phyloP scores from a whole-genome alignment of 1,140 invertebrate species.

The Vanessa tameamea region DNA sequence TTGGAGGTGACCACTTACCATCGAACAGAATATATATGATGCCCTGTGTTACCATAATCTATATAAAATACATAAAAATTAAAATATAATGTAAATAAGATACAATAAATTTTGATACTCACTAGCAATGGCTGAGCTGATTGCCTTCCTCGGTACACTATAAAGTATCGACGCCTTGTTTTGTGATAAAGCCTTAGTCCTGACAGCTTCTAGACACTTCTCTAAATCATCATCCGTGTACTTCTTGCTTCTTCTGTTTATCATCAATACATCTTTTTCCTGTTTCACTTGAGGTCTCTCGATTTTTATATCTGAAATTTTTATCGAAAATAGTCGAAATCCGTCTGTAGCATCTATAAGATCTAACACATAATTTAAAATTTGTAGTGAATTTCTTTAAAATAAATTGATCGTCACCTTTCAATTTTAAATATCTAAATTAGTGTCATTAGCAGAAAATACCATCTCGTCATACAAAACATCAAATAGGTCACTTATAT shows the following conservation, averaged over 20 bases:
- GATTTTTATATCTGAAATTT: conserved; percentile 17
- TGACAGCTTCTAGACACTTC: conserved; percentile 35
- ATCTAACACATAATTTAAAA: too few species aligned
- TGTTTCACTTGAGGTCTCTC: neutral
- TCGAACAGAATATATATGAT: too few species aligned
- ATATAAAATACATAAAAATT: too few species aligned
- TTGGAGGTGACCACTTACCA: too few species aligned
- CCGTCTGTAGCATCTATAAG: too few species aligned
- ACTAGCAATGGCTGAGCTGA: conserved; percentile 36
- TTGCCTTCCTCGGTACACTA: conserved; percentile 33
- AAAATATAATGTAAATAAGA: neutral
- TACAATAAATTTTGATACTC: conserved; percentile 18
- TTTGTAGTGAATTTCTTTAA: too few species aligned
- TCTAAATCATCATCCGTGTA: conserved; percentile 39
- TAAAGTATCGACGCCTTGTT: conserved; percentile 32
- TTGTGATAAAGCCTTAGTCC: conserved; percentile 31
- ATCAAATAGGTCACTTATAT: too few species aligned
- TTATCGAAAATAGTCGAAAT: neutral
- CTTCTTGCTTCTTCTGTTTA: conserved; percentile 13
- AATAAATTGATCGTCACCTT: too few species aligned
- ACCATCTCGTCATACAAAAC: too few species aligned
- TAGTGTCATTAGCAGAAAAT: too few species aligned
- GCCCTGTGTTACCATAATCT: too few species aligned
- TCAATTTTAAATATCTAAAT: too few species aligned
- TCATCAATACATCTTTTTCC: neutral